phyloP scores from a whole-genome alignment of 2,888 invertebrate genomes.

The Iselma pallidipennis region DNA sequence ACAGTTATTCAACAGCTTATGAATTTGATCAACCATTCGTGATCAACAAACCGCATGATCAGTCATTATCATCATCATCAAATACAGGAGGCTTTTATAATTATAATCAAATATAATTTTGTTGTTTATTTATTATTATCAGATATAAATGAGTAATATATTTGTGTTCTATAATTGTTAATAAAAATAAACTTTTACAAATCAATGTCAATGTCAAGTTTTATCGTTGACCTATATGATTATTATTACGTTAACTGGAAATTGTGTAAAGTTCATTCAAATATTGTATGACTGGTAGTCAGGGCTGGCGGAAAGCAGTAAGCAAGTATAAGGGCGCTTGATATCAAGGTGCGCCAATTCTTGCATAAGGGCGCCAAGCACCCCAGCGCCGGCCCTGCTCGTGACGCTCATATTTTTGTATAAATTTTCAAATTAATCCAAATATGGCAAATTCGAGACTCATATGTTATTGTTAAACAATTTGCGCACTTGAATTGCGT shows the following conservation, averaged over 20 bases:
- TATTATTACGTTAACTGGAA: not conserved
- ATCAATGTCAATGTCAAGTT: not conserved
- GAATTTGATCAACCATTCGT: not conserved
- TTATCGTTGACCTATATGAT: not conserved
- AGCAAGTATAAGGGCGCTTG: too few species aligned
- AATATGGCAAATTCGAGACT: too few species aligned
- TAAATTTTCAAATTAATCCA: too few species aligned
- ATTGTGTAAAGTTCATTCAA: not conserved
- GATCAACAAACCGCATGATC: not conserved
- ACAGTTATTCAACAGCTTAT: not conserved
- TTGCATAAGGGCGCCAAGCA: too few species aligned
- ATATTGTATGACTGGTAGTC: not conserved
- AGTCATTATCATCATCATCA: not conserved
- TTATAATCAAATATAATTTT: not conserved
- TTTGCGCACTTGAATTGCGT: too few species aligned
- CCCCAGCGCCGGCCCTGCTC: too few species aligned
- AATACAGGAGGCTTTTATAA: not conserved
- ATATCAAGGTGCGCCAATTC: too few species aligned
- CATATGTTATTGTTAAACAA: too few species aligned
- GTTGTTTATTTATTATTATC: not conserved
- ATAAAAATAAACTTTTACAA: not conserved
- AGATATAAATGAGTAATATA: too few species aligned
- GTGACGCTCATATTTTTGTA: too few species aligned
- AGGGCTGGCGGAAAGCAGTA: not conserved
- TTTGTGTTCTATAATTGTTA: too few species aligned